Evolutionary conservation across 2,113 vertebrate genomes (phyloP), one percentile per base, ranked within the genome.

Genomic region (Lynx canadensis): DNA sequence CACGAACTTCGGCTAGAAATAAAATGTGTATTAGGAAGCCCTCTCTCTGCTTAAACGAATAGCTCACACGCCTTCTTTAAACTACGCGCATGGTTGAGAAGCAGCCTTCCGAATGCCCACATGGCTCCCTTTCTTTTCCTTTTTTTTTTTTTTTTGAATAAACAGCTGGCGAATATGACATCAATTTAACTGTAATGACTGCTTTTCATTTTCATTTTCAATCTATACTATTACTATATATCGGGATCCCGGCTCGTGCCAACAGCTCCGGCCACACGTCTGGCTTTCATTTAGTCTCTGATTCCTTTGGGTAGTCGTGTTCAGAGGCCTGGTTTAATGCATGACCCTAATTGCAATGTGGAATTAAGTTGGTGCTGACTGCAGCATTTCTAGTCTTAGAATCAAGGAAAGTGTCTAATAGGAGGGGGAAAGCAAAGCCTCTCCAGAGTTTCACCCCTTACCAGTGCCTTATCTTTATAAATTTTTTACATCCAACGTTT

Each of bases 331-430:
- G 98, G 98, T 99, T 98, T 98, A 99, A 99, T 98, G 98, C 98
- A 98, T 98, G 98, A 98, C 98, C 98, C 98, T 99, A 99, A 99
- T 99, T 99, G 99, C 98, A 98, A 97, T 90, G 99, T 98, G 98
- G 98, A 98, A 98, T 98, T 98, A 98, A 98, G 98, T 97, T 98
- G 96, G 97, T 99, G 99, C 98, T 99, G 99, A 99, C 98, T 97
- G 91, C 94, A 98, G 98, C 98, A 88, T 97, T 99, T 99, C 98
- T 97, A 96, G 96, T 97, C 98, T 97, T 87, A 97, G 97, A 98
- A 97, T 98, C 97, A 98, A 98, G 98, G 97, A 97, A 98, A 98
- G 88, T 96, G 98, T 97, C 98, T 98, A 98, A 97, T 97, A 96
- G 98, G 98, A 98, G 85, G 97, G 98, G 97, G 98, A 97, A 98